Evolutionary conservation across 2,113 vertebrate genomes (phyloP).

Genomic region (Prionailurus bengalensis): DNA sequence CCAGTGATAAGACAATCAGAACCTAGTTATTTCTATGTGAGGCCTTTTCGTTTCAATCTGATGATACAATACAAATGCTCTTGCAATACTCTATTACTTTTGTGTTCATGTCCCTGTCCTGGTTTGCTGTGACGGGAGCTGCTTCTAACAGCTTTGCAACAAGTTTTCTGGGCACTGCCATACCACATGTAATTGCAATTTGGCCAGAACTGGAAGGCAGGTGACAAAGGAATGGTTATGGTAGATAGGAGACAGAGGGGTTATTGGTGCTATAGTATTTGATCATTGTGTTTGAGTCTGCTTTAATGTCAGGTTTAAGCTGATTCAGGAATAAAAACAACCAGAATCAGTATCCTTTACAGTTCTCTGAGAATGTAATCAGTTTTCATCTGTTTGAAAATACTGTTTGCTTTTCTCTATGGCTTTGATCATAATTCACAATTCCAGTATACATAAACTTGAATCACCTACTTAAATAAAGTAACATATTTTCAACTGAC

Average conservation of each 20-base stretch:
- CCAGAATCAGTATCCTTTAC: not conserved
- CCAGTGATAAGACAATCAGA: not conserved
- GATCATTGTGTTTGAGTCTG: slow-evolving; percentile 8
- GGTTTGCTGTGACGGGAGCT: slow-evolving; percentile 47
- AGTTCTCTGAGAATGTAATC: slow-evolving; percentile 24
- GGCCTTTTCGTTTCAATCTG: not conserved
- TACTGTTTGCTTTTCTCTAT: slow-evolving; percentile 53
- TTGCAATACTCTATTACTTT: slow-evolving; percentile 15
- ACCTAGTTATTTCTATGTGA: not conserved
- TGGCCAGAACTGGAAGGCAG: not conserved
- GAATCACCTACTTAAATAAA: slow-evolving; percentile 56
- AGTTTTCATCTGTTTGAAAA: slow-evolving; percentile 54
- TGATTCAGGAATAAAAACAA: slow-evolving; percentile 29
- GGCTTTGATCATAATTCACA: slow-evolving; percentile 52
- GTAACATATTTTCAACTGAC: slow-evolving; percentile 58
- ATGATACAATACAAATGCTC: not conserved
- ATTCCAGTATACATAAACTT: slow-evolving; percentile 32
- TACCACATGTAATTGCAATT: not conserved
- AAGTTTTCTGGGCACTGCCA: slow-evolving; percentile 12
- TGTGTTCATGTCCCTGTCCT: not conserved
- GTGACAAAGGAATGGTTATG: not conserved
- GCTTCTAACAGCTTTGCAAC: slow-evolving; percentile 45
- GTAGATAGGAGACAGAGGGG: not conserved
- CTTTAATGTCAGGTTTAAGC: not conserved
- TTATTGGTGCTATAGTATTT: slow-evolving; percentile 46